Evolutionary conservation across 2,113 vertebrate genomes (phyloP).

Genomic region (Carassius carassius): DNA sequence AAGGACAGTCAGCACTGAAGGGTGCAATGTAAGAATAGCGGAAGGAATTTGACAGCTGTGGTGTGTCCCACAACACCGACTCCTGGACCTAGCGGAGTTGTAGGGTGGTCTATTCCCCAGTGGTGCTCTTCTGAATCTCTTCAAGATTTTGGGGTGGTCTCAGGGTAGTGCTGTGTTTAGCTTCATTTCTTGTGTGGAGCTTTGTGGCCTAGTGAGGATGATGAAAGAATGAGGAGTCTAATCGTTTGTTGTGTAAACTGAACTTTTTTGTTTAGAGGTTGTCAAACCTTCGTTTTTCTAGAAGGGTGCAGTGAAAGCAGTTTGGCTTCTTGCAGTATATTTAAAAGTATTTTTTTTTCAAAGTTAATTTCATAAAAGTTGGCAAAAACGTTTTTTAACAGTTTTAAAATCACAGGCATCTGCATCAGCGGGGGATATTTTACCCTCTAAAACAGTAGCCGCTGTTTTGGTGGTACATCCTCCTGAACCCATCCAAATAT

Average conservation of each 20-base stretch:
- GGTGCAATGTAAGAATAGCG: neutral
- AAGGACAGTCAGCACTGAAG: conserved; percentile 33
- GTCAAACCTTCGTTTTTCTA: conserved; percentile 4
- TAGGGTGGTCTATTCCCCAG: conserved; percentile 41
- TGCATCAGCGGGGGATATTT: neutral
- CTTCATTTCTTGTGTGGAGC: conserved; percentile 39
- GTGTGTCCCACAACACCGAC: conserved; percentile 60
- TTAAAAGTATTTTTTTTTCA: neutral
- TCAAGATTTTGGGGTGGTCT: conserved; percentile 60
- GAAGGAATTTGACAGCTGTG: conserved; percentile 65
- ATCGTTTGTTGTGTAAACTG: conserved; percentile 53
- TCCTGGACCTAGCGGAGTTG: conserved; percentile 31
- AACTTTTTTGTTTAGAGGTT: conserved; percentile 36
- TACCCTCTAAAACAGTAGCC: neutral
- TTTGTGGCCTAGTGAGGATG: conserved; percentile 51
- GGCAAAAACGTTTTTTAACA: neutral
- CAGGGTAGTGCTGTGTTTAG: conserved; percentile 34
- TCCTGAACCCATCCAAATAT: neutral
- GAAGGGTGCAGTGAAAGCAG: conserved; percentile 27
- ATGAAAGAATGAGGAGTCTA: conserved; percentile 27
- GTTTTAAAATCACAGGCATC: neutral
- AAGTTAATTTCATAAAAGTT: neutral
- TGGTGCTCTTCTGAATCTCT: conserved; percentile 28
- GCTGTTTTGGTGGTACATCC: neutral
- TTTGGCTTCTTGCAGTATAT: neutral